These are phyloP conservation scores for Alethe diademata DNA, from an alignment of 2,113 vertebrate species.

Conservation along the genomic window DNA sequence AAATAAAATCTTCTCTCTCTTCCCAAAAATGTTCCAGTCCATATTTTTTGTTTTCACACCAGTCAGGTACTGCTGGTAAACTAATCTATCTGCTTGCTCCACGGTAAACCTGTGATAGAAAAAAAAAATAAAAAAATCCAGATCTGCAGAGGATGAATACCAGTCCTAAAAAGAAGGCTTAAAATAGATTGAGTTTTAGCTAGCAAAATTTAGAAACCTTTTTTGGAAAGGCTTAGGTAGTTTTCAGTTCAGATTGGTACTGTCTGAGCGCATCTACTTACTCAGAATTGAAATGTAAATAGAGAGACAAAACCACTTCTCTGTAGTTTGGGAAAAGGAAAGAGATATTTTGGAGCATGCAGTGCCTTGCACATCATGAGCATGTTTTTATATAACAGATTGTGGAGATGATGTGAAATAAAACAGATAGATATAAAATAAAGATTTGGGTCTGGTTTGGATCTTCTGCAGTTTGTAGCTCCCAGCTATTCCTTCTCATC, in stretches of 20 bases:
- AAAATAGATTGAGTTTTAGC: not conserved
- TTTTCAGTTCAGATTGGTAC: not conserved
- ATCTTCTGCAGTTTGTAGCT: not conserved
- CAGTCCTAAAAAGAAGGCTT: not conserved
- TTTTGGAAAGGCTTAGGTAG: not conserved
- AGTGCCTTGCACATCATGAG: not conserved
- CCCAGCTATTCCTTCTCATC: not conserved
- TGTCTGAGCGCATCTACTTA: not conserved
- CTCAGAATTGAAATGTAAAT: not conserved
- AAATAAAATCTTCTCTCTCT: not conserved
- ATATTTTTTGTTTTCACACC: not conserved
- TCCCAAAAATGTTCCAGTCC: not conserved
- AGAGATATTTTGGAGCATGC: not conserved
- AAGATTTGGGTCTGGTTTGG: not conserved
- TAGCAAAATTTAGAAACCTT: not conserved
- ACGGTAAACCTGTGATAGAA: not conserved
- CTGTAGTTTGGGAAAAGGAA: not conserved
- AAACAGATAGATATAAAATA: conserved; percentile 5
- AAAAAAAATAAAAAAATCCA: not conserved
- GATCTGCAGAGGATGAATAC: not conserved
- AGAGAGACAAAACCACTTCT: not conserved
- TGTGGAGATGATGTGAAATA: not conserved
- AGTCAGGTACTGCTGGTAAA: not conserved
- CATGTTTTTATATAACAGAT: not conserved
- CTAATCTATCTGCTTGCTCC: not conserved